Evolutionary conservation across 1,140 invertebrate genomes (phyloP), one percentile per base, ranked within the genome.

Genomic region (Gryllus bimaculatus): DNA sequence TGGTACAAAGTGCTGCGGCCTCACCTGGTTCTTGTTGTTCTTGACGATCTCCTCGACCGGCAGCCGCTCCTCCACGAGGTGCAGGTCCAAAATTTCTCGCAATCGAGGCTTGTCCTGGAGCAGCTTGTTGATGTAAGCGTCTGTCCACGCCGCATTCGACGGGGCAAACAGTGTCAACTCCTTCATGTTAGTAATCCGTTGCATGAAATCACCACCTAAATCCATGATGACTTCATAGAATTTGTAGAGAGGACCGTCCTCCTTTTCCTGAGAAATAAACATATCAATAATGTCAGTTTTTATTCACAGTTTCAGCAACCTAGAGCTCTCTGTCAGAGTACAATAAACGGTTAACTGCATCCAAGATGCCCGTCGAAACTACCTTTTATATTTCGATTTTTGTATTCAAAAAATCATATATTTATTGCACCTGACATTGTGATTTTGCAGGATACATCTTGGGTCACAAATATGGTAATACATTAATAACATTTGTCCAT

Each of bases 101-200:
- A 95, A 87, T 80, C 89, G 90, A 79, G 91, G 85, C 82, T 78
- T 48, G 75, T 87, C 84, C 26, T 90, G 89, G 66, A 94, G 86
- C 81, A 94, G 88, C 81, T 90, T 89, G 80, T 92, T 89, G 0
- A 96, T 89, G 8, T 90, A 87, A 79, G 91, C 88, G 79, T 91
- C 91, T 13, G 88, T 85, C 90, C 92, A 92, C 0, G 96, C 96
- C 79, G 92, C 91, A 84, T 97, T 97, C 81, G 93, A 95, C 0
- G 96, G 96, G 0, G 94, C 95, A 84, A 97, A 95, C 26, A 97
- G 87, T 1, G 96, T 97, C 8, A 96, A 88, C 75, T 94, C 92
- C 48, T 89, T 89, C 76, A 90, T 89, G 73, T 88, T 86, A 74
- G 88, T 91, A n/a, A 96, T 89, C 73, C 89, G 90, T 79, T 90